These are phyloP conservation scores for Campylomormyrus numenius DNA, from an alignment of 2,113 vertebrate species.

Conservation along the genomic window DNA sequence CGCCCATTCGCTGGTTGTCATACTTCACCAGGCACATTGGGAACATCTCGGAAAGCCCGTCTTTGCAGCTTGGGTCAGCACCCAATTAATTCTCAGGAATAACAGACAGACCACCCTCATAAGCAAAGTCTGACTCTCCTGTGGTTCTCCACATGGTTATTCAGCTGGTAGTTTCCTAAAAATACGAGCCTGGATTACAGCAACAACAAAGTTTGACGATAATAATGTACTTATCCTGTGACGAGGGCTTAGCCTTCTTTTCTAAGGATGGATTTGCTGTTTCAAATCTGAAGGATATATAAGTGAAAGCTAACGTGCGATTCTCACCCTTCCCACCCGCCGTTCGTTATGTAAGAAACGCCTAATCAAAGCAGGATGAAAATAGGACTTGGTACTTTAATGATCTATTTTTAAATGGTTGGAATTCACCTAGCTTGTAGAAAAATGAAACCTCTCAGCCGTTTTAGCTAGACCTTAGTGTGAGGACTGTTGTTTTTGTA, in stretches of 20 bases:
- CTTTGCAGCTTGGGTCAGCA: not conserved
- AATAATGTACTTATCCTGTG: not conserved
- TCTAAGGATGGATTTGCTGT: not conserved
- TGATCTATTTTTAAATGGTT: not conserved
- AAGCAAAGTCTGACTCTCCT: not conserved
- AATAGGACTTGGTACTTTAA: not conserved
- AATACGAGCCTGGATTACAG: not conserved
- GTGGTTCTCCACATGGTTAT: not conserved
- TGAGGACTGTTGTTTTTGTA: not conserved
- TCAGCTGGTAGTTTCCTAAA: not conserved
- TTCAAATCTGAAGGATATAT: not conserved
- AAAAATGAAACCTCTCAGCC: not conserved
- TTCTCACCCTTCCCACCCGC: not conserved
- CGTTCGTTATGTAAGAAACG: not conserved
- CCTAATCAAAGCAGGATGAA: not conserved
- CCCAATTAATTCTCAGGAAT: constrained; percentile 6
- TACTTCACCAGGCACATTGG: not conserved
- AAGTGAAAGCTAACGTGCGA: not conserved
- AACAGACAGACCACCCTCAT: not conserved
- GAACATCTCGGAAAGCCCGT: not conserved
- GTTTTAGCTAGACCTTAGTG: not conserved
- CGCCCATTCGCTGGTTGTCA: not conserved
- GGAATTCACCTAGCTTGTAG: not conserved
- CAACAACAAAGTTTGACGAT: not conserved
- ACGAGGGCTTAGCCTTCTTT: not conserved